These are phyloP conservation scores for Galemys pyrenaicus DNA, from an alignment of 2,113 vertebrate species.

Conservation along the genomic window DNA sequence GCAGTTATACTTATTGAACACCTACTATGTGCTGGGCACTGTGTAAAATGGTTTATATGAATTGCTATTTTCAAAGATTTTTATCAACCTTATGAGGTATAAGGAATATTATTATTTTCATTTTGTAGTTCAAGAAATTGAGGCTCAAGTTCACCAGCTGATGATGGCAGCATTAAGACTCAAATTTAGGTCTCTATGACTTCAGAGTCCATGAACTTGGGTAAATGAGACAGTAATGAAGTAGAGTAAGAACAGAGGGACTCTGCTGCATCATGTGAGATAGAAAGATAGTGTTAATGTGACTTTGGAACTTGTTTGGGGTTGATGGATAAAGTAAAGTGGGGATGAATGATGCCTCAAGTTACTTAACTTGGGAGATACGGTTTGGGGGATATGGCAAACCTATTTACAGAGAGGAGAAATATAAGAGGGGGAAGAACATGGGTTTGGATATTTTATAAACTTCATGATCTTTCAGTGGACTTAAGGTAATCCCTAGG, in stretches of 20 bases:
- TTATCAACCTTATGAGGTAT: background rate
- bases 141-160: background rate
- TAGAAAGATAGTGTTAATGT: background rate
- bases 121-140: background rate
- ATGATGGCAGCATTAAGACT: background rate
- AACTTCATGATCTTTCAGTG: background rate
- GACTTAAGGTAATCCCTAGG: background rate
- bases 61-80: background rate
- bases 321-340: background rate
- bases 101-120: background rate
- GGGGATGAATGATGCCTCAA: background rate
- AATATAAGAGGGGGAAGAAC: constrained; percentile 9
- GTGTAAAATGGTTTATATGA: background rate
- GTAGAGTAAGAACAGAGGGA: background rate
- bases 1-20: background rate
- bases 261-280: background rate
- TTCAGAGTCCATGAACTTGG: background rate
- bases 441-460: background rate
- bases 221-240: background rate
- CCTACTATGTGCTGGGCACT: background rate
- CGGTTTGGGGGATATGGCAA: background rate
- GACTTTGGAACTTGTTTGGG: background rate
- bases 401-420: background rate
- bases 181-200: background rate
- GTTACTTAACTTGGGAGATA: background rate